phyloP scores from a whole-genome alignment of 2,888 invertebrate species.

The Octonoba sinensis region DNA sequence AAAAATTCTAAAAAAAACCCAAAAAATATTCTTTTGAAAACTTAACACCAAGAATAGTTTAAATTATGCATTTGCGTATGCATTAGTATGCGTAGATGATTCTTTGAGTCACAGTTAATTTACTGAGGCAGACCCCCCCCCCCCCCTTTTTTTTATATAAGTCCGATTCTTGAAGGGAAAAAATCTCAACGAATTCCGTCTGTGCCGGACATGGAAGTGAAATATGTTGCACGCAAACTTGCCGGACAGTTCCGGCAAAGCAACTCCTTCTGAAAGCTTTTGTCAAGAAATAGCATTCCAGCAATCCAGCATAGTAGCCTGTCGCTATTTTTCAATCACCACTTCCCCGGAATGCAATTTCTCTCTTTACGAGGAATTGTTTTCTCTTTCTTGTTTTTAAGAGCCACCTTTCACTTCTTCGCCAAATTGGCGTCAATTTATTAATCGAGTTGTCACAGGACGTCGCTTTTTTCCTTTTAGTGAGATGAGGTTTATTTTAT shows the following conservation, averaged over 20 bases:
- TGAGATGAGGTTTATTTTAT: too few species aligned
- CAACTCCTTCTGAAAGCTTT: conserved; percentile 52
- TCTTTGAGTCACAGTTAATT: too few species aligned
- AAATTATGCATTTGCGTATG: too few species aligned
- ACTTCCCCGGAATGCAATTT: conserved; percentile 26
- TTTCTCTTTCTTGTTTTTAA: conserved; percentile 7
- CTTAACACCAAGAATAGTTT: too few species aligned
- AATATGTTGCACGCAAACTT: neutral
- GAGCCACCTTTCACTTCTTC: conserved; percentile 6
- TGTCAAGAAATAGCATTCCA: conserved; percentile 59
- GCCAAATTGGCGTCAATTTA: conserved; percentile 55
- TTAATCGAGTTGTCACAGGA: neutral
- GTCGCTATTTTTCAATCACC: conserved; percentile 58
- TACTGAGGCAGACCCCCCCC: too few species aligned
- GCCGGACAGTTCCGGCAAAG: conserved; percentile 49
- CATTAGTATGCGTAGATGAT: too few species aligned
- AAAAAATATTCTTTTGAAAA: too few species aligned
- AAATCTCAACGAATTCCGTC: too few species aligned
- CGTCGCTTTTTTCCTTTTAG: too few species aligned
- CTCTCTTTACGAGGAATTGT: neutral
- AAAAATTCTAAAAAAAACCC: too few species aligned
- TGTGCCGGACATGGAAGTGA: neutral
- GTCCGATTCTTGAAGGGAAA: too few species aligned
- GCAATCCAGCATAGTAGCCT: conserved; percentile 59
- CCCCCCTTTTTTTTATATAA: too few species aligned